Conservation (phyloP, 2,888 invertebrate species). For the Melikaiella ostensackeni region DNA sequence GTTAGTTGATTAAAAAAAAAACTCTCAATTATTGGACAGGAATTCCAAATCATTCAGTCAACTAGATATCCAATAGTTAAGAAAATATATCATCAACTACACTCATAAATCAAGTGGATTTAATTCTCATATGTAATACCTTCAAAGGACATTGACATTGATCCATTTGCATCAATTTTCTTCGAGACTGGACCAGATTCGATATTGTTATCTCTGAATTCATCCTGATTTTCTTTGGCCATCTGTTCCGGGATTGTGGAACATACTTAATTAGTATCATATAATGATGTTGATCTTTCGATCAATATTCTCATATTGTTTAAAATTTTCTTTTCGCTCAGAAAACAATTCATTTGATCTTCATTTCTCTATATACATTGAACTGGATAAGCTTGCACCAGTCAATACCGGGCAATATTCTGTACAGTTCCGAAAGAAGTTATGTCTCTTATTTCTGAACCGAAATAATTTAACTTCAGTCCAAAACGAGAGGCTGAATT, state of each 20-base stretch:
- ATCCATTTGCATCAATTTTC: not conserved
- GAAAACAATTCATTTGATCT: no score
- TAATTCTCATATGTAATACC: not conserved
- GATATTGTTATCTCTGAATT: not conserved
- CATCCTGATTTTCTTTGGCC: not conserved
- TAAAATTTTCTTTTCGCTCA: not conserved
- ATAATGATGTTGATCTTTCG: not conserved
- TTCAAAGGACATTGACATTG: not conserved
- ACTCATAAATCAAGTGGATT: not conserved
- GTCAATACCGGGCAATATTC: constrained; percentile 27
- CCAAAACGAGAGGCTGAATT: constrained; percentile 47
- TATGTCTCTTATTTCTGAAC: constrained; percentile 46
- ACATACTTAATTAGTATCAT: constrained; percentile 42
- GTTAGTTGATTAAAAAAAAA: not conserved
- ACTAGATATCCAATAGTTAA: not conserved
- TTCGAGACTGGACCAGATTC: constrained; percentile 19
- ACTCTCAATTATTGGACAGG: not conserved
- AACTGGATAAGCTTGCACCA: not conserved
- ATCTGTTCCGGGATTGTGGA: constrained; percentile 47
- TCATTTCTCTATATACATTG: not conserved
- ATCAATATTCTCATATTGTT: no score
- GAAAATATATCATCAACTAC: not conserved
- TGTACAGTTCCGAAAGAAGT: constrained; percentile 36
- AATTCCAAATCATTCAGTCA: not conserved
- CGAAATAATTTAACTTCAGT: constrained; percentile 44